These are phyloP conservation scores for Syrrhaptes paradoxus DNA, from an alignment of 2,113 vertebrate genomes.

Conservation along the genomic window DNA sequence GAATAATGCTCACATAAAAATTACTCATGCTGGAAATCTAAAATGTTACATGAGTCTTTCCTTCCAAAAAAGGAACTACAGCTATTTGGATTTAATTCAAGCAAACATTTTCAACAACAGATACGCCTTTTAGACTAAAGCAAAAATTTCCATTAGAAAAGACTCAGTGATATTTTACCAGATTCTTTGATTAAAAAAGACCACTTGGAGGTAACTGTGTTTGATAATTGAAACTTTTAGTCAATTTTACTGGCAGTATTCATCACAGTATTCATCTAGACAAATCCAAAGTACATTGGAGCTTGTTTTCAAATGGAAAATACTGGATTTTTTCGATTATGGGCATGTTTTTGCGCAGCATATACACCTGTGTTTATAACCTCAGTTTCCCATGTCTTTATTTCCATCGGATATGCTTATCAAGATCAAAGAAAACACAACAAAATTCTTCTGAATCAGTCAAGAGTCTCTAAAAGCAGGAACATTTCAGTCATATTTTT, in stretches of 20 bases:
- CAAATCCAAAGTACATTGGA: background rate
- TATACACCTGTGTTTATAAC: background rate
- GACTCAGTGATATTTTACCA: background rate
- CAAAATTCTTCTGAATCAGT: background rate
- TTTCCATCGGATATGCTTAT: background rate
- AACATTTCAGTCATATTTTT: background rate
- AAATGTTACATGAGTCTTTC: constrained; percentile 13
- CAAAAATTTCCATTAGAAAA: background rate
- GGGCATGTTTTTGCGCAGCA: background rate
- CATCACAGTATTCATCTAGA: background rate
- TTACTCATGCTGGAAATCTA: constrained; percentile 25
- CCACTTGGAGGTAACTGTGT: background rate
- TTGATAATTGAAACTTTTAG: background rate
- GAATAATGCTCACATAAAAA: constrained; percentile 33
- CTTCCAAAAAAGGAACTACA: background rate
- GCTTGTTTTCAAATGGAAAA: background rate
- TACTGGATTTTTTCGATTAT: background rate
- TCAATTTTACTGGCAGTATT: background rate
- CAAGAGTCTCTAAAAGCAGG: background rate
- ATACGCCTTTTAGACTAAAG: background rate
- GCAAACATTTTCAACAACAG: constrained; percentile 20
- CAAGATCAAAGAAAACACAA: background rate
- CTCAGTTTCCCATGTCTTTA: background rate
- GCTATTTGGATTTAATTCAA: background rate
- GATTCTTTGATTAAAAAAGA: background rate